Conservation (phyloP, 2,797 vertebrate genomes). For the Prunella strophiata region DNA sequence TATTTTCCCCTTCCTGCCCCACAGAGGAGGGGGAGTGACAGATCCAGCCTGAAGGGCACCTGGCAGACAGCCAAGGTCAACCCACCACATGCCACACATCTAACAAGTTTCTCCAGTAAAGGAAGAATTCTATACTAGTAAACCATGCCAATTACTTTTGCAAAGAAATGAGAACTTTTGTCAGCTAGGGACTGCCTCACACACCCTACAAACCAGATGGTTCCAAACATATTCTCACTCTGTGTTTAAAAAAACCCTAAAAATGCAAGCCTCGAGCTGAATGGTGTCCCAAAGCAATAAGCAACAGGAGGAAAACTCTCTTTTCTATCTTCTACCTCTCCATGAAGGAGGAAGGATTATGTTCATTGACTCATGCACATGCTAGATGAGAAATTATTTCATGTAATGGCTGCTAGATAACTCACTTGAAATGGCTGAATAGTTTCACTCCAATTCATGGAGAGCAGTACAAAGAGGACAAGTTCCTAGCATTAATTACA, state of each 20-base stretch:
- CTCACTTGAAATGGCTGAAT: not conserved
- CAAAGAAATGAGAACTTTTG: not conserved
- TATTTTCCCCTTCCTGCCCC: not conserved
- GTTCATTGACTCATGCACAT: not conserved
- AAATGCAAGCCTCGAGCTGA: not conserved
- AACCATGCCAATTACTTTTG: not conserved
- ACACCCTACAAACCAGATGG: not conserved
- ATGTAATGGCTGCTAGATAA: not conserved
- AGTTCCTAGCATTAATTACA: not conserved
- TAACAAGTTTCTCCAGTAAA: not conserved
- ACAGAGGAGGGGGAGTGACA: not conserved
- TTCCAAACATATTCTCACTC: not conserved
- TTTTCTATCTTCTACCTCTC: not conserved
- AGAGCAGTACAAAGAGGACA: not conserved
- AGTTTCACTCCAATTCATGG: not conserved
- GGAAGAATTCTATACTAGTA: not conserved
- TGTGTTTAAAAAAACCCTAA: not conserved
- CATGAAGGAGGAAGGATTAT: not conserved
- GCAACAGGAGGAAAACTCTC: not conserved
- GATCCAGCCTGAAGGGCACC: not conserved
- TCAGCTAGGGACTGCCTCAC: not conserved
- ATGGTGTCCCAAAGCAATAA: not conserved
- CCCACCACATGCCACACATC: not conserved
- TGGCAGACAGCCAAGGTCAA: not conserved
- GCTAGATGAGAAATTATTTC: not conserved